A percentile compares a stretch with the other conserved stretches of the same genome.
phyloP scores from a whole-genome alignment of 2,888 invertebrate species.

The Caenorhabditis sp. region DNA sequence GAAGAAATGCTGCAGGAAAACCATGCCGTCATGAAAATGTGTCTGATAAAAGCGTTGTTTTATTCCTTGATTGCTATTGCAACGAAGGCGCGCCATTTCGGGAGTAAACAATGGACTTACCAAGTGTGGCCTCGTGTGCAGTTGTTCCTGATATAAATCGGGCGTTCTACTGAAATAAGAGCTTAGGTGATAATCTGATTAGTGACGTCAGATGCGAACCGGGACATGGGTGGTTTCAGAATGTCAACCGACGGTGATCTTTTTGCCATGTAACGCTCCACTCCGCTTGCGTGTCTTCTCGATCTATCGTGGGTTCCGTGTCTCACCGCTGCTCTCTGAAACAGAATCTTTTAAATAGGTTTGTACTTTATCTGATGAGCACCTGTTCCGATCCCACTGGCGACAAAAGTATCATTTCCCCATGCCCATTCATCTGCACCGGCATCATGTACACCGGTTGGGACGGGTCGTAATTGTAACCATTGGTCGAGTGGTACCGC shows the following conservation, averaged over 20 bases:
- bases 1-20: slow-evolving; percentile 28
- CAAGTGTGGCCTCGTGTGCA: slow-evolving; percentile 34
- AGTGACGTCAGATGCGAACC: too few relatives aligned
- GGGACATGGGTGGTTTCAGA: slow-evolving; percentile 36
- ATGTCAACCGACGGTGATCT: slow-evolving; percentile 55
- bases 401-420: slow-evolving; percentile 58
- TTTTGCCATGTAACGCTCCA: slow-evolving; percentile 50
- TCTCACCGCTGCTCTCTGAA: slow-evolving; percentile 12
- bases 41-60: slow-evolving; percentile 52
- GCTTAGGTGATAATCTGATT: neutral
- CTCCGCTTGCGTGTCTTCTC: slow-evolving; percentile 34
- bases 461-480: slow-evolving; percentile 35
- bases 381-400: slow-evolving; percentile 41
- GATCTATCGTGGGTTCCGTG: slow-evolving; percentile 38
- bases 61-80: slow-evolving; percentile 48
- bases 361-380: too few relatives aligned
- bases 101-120: slow-evolving; percentile 37
- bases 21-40: slow-evolving; percentile 34
- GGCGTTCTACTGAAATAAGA: slow-evolving; percentile 45
- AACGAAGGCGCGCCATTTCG: neutral
- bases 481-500: slow-evolving; percentile 34
- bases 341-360: too few relatives aligned
- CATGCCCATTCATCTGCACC: slow-evolving; percentile 61
- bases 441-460: slow-evolving; percentile 66
- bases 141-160: slow-evolving; percentile 27